Evolutionary conservation across 2,888 invertebrate genomes (phyloP), one percentile per base, ranked within the genome.

Genomic region (Oeneis ivallda): DNA sequence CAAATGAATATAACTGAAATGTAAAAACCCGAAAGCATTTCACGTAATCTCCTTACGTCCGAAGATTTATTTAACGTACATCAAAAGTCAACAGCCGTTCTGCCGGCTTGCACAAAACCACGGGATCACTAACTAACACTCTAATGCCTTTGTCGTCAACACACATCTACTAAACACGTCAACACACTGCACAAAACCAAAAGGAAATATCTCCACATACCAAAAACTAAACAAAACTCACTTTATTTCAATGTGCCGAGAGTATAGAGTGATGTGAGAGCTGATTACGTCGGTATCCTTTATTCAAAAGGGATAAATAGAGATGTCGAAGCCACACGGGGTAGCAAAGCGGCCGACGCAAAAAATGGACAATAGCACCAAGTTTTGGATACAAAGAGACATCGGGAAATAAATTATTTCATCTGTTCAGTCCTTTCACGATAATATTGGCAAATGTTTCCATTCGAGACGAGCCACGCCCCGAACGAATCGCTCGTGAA

Each of bases 391-490:
- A 91, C 91, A 92, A 91, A 86, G 87, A 85, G 89, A 89, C 91
- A 87, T 84, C 77, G 88, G 84, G 88, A 89, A 86, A 92, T 92
- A 92, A 92, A 92, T 92, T 90, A 91, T 91, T 89, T 89, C 89
- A 90, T 89, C 89, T 89, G 89, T 84, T 89, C 86, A 85, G 84
- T 85, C 88, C 90, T 89, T 91, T 90, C 89, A 89, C 83, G 86
- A 89, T 90, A 91, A 92, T 91, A 91, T 92, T 92, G 85, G 90
- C 92, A 91, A 92, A 92, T 92, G 92, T 92, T 92, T 91, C 90
- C 85, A 92, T 91, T 90, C 85, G 87, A 84, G 81, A 85, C 85
- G 81, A 76, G 84, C 92, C 89, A 91, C 92, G 92, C 92, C 92
- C 87, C 81, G 82, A 72, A 78, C 72, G 80, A 81, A 79, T 79